Conservation (phyloP, 1,140 invertebrate genomes). For the Zaprionus tsacasi region DNA sequence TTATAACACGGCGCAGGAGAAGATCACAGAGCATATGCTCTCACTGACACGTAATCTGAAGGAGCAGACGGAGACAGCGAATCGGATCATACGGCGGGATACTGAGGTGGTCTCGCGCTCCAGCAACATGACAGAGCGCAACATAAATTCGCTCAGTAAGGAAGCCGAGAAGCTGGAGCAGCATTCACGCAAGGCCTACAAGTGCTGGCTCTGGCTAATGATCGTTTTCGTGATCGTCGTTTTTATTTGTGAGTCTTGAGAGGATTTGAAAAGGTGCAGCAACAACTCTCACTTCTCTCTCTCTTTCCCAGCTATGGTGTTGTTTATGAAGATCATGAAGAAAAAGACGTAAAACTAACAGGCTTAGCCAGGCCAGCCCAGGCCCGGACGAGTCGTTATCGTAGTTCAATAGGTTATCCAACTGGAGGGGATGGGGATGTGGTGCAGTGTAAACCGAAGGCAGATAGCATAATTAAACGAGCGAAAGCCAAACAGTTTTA, state of each 20-base stretch:
- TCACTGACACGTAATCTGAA: slow-evolving; percentile 93
- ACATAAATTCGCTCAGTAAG: slow-evolving; percentile 90
- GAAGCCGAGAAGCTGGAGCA: slow-evolving; percentile 93
- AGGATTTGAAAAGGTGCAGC: background rate
- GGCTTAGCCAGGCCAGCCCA: background rate
- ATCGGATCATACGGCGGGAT: slow-evolving; percentile 94
- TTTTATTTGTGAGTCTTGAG: slow-evolving; percentile 92
- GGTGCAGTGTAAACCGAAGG: slow-evolving; percentile 35
- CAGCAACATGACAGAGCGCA: slow-evolving; percentile 90
- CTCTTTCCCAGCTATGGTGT: slow-evolving; percentile 88
- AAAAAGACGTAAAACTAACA: slow-evolving; percentile 76
- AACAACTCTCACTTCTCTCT: slow-evolving; percentile 25
- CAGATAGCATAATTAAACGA: slow-evolving; percentile 49
- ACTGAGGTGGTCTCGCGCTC: slow-evolving; percentile 93
- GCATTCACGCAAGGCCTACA: slow-evolving; percentile 94
- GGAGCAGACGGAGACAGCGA: slow-evolving; percentile 93
- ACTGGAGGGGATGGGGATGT: background rate
- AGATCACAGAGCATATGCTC: slow-evolving; percentile 96
- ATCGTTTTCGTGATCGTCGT: slow-evolving; percentile 92
- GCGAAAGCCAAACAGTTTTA: slow-evolving; percentile 61
- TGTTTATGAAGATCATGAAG: slow-evolving; percentile 92
- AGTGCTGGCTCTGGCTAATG: slow-evolving; percentile 97
- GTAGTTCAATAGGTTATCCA: slow-evolving; percentile 70
- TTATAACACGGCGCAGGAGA: slow-evolving; percentile 94
- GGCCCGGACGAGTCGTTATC: slow-evolving; percentile 16